phyloP scores from a whole-genome alignment of 2,797 vertebrate species.

The Microctenopoma steveboyesi region DNA sequence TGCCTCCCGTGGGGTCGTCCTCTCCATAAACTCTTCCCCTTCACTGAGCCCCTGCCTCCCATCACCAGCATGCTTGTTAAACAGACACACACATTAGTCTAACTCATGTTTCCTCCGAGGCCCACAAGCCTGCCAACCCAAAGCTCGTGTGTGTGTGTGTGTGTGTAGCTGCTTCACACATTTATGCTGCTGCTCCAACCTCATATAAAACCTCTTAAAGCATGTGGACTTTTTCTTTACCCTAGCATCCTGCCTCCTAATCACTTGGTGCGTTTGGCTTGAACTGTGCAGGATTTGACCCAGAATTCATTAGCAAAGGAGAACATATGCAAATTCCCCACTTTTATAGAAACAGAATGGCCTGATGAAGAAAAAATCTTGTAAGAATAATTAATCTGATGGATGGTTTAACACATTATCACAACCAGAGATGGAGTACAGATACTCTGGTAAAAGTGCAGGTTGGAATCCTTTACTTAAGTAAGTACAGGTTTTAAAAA shows the following conservation, averaged over 20 bases:
- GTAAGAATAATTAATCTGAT: constrained; percentile 4
- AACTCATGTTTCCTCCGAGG: constrained; percentile 78
- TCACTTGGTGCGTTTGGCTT: constrained; percentile 20
- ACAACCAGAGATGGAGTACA: background rate
- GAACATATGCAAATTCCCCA: constrained; percentile 23
- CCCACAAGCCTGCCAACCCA: constrained; percentile 67
- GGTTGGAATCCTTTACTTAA: no score
- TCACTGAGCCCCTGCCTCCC: constrained; percentile 61
- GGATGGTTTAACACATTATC: background rate
- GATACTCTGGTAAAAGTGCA: no score
- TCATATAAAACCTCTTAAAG: constrained; percentile 27
- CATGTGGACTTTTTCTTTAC: constrained; percentile 28
- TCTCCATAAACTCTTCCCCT: constrained; percentile 75
- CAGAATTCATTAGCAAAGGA: constrained; percentile 33
- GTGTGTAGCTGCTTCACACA: constrained; percentile 25
- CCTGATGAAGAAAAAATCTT: background rate
- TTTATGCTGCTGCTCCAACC: constrained; percentile 32
- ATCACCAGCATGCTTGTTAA: constrained; percentile 78
- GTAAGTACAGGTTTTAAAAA: no score
- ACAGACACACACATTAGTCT: constrained; percentile 78
- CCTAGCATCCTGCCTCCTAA: constrained; percentile 15
- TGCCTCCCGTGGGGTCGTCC: constrained; percentile 68
- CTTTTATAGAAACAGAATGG: constrained; percentile 14
- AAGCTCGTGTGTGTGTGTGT: constrained; percentile 48
- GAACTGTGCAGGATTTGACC: constrained; percentile 32